phyloP scores from a whole-genome alignment of 1,140 invertebrate genomes.

The Eupeodes corollae region DNA sequence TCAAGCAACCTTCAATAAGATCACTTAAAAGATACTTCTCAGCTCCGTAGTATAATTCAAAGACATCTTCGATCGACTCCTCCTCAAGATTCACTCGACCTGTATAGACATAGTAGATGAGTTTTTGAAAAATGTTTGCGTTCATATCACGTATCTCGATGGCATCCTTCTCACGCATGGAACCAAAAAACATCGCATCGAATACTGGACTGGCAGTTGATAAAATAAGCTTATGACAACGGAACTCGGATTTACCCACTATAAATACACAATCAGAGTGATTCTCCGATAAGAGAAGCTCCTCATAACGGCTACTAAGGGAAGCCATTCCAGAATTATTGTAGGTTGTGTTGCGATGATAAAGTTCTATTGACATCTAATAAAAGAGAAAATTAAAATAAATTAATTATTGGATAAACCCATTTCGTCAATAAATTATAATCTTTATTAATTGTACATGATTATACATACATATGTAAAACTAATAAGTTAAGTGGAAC shows the following conservation, averaged over 20 bases:
- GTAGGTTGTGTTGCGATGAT: too few relatives aligned
- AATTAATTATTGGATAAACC: too few relatives aligned
- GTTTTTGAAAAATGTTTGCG: conserved; percentile 20
- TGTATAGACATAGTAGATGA: conserved; percentile 29
- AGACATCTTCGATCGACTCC: conserved; percentile 22
- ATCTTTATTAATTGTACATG: too few relatives aligned
- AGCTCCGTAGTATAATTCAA: conserved; percentile 33
- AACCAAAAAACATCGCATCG: conserved; percentile 60
- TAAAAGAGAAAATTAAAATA: too few relatives aligned
- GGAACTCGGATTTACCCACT: conserved; percentile 17
- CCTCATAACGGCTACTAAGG: conserved; percentile 23
- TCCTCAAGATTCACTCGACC: conserved; percentile 19
- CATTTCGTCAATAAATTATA: too few relatives aligned
- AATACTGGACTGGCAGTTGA: conserved; percentile 61
- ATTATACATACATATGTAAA: too few relatives aligned
- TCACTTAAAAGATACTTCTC: conserved; percentile 34
- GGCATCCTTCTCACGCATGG: conserved; percentile 39
- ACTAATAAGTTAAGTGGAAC: too few relatives aligned
- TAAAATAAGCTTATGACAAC: conserved; percentile 53
- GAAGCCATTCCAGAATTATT: neutral
- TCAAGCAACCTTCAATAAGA: conserved; percentile 17
- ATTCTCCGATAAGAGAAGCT: conserved; percentile 21
- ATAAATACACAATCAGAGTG: conserved; percentile 30
- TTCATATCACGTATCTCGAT: conserved; percentile 31
- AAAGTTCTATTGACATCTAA: too few relatives aligned